Conservation (phyloP, 2,113 vertebrate species). For the Gadus macrocephalus region DNA sequence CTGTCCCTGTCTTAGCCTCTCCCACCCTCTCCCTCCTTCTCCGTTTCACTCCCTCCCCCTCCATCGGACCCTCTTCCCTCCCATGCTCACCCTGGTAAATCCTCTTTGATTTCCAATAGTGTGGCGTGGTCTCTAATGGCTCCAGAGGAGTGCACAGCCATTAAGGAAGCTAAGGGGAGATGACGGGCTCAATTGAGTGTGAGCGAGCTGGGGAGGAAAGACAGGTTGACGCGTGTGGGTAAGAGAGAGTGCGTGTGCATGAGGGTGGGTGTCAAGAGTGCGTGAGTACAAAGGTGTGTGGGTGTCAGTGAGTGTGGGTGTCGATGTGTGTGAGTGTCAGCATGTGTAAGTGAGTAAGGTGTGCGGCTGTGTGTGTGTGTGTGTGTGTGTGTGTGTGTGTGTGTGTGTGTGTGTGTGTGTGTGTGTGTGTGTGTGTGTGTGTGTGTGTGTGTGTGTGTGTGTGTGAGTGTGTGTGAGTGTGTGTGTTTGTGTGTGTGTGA, state of each 20-base stretch:
- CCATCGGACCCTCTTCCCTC: too few species aligned
- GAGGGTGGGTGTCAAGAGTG: constrained; percentile 12
- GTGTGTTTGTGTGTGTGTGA: constrained; percentile 7
- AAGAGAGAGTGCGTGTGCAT: neutral
- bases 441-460: constrained; percentile 11
- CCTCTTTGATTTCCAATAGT: constrained; percentile 79
- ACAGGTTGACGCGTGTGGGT: neutral
- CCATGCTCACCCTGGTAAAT: constrained; percentile 51
- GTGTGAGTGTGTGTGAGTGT: too few species aligned
- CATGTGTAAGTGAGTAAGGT: neutral
- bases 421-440: too few species aligned
- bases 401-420: too few species aligned
- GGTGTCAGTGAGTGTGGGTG: neutral
- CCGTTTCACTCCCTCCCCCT: too few species aligned
- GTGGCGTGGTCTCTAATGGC: constrained; percentile 68
- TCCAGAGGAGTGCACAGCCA: constrained; percentile 48
- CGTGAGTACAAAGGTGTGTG: neutral
- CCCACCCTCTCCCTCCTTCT: too few species aligned
- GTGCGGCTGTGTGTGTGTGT: constrained; percentile 12
- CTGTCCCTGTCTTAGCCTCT: too few species aligned
- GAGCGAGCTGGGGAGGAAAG: constrained; percentile 29
- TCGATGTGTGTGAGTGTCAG: constrained; percentile 1
- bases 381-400: too few species aligned
- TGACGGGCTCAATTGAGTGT: constrained; percentile 65
- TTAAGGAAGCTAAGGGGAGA: constrained; percentile 62